Conservation (phyloP, 2,113 vertebrate species). For the Psephotus haematonotus region DNA sequence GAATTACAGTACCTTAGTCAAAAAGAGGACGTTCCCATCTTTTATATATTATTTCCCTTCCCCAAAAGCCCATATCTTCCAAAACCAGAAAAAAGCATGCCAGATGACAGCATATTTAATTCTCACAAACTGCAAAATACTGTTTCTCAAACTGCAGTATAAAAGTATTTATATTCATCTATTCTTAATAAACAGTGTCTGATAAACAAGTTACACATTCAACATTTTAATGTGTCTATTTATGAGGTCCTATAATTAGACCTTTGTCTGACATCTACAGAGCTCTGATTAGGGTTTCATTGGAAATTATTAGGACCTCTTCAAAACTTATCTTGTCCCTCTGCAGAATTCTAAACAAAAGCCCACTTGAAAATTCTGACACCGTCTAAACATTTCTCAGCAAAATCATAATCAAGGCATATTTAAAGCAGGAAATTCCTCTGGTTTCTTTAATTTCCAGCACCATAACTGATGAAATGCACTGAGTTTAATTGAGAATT, state of each 20-base stretch:
- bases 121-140: background rate
- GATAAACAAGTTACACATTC: conserved; percentile 51
- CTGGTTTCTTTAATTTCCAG: conserved; percentile 16
- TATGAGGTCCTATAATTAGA: conserved; percentile 63
- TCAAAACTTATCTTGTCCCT: conserved; percentile 12
- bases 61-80: background rate
- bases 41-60: conserved; percentile 28
- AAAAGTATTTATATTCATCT: background rate
- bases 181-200: conserved; percentile 12
- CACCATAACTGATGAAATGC: background rate
- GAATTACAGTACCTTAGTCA: conserved; percentile 68
- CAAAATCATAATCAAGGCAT: background rate
- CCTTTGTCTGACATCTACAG: conserved; percentile 53
- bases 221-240: conserved; percentile 62
- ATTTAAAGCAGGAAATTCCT: background rate
- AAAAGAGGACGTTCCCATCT: conserved; percentile 63
- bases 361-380: background rate
- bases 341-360: background rate
- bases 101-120: background rate
- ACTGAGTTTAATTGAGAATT: background rate
- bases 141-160: background rate
- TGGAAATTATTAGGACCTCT: background rate
- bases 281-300: conserved; percentile 20
- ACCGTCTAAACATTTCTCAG: background rate
- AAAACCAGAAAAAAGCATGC: background rate